Conservation (phyloP, 2,113 vertebrate genomes). For the Callaeas wilsoni region DNA sequence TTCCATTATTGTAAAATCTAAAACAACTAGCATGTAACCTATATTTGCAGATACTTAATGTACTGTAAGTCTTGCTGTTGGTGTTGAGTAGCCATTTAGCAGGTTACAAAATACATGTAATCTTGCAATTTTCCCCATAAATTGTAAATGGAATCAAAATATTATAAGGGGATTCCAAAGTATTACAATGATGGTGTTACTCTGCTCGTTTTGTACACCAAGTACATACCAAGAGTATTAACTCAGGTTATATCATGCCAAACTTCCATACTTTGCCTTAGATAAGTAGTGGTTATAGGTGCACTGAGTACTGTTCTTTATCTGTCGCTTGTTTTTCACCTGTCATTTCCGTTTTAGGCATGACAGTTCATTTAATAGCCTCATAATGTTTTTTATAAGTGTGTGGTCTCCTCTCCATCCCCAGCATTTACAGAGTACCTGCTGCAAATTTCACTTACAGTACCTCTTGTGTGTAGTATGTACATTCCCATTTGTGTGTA, state of each 20-base stretch:
- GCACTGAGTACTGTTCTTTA: background rate
- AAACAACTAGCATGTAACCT: slow-evolving; percentile 47
- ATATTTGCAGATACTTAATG: background rate
- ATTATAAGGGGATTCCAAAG: background rate
- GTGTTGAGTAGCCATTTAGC: background rate
- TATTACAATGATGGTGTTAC: background rate
- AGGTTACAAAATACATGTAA: background rate
- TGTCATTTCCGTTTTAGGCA: background rate
- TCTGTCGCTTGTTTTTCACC: background rate
- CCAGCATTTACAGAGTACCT: background rate
- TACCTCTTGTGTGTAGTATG: background rate
- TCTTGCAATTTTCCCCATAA: background rate
- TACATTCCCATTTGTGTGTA: background rate
- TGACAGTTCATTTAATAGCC: background rate
- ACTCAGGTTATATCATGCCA: slow-evolving; percentile 44
- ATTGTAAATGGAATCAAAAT: background rate
- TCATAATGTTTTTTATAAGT: background rate
- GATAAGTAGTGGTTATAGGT: background rate
- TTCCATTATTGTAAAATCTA: slow-evolving; percentile 57
- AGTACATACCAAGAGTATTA: background rate
- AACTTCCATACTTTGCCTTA: slow-evolving; percentile 39
- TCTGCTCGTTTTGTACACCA: background rate
- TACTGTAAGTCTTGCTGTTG: background rate
- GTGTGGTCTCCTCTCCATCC: background rate
- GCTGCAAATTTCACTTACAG: background rate